A percentile compares a stretch with the other conserved stretches of the same genome.
Conservation (phyloP, 2,888 invertebrate species). For the Norana najaformis region DNA sequence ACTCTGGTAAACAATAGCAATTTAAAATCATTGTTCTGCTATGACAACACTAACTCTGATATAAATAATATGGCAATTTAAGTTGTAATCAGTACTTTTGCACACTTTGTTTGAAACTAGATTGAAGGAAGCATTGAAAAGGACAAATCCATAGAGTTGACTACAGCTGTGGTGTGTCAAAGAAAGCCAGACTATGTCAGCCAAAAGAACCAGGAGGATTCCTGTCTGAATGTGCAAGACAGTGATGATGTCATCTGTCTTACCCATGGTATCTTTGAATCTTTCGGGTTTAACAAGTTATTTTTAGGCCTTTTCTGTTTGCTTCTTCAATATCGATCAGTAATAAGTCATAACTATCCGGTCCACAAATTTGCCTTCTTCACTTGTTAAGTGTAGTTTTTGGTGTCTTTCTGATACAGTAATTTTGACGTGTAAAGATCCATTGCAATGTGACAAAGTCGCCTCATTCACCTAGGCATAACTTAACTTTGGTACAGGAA, state of each 20-base stretch:
- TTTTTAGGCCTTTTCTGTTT: not conserved
- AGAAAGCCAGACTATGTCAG: not conserved
- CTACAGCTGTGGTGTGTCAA: not conserved
- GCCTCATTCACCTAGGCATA: not conserved
- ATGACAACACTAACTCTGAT: not conserved
- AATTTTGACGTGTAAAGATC: not conserved
- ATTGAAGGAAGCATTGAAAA: not conserved
- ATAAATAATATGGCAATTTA: not conserved
- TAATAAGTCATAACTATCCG: not conserved
- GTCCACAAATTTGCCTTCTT: not conserved
- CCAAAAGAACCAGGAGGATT: not conserved
- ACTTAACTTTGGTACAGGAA: too few species aligned
- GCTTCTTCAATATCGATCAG: not conserved
- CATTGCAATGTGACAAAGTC: not conserved
- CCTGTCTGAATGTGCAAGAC: not conserved
- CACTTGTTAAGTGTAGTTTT: not conserved
- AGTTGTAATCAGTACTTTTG: not conserved
- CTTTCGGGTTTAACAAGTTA: not conserved
- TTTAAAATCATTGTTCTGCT: too few species aligned
- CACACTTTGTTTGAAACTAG: not conserved
- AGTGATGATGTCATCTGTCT: constrained; percentile 15
- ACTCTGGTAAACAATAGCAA: too few species aligned
- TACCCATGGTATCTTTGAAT: not conserved
- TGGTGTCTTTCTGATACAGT: not conserved
- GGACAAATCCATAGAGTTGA: not conserved